phyloP scores from a whole-genome alignment of 2,797 vertebrate species.

The Myotis planiceps region DNA sequence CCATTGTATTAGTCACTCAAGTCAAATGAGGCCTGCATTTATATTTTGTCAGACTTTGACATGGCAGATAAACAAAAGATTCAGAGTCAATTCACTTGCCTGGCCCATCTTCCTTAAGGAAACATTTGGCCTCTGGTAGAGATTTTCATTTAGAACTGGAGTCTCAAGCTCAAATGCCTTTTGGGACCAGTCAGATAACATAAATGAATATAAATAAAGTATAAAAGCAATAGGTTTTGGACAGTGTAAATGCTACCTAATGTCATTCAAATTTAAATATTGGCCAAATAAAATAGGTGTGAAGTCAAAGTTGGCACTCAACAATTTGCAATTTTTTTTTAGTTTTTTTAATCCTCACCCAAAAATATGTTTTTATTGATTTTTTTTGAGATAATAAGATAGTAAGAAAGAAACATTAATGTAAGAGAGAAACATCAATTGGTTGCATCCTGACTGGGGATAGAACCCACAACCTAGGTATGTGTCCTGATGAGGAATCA shows the following conservation, averaged over 20 bases:
- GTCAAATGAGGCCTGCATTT: background rate
- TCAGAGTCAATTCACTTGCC: background rate
- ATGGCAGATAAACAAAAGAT: background rate
- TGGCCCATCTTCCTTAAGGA: background rate
- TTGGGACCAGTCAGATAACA: background rate
- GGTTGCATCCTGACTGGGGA: background rate
- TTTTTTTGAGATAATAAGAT: too few relatives aligned
- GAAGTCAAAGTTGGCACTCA: background rate
- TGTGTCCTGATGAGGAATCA: background rate
- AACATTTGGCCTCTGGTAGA: background rate
- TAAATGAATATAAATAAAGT: slow-evolving; percentile 22
- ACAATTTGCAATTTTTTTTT: background rate
- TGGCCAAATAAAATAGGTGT: background rate
- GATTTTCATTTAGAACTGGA: background rate
- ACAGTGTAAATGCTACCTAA: background rate
- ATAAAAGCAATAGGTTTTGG: background rate
- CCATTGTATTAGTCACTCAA: background rate
- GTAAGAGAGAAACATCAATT: background rate
- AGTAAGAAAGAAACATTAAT: background rate
- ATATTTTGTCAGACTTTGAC: background rate
- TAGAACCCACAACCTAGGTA: background rate
- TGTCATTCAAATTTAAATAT: background rate
- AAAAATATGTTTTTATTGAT: background rate
- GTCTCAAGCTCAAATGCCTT: background rate
- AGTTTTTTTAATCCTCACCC: background rate